These are phyloP conservation scores for Premnoplex brunnescens DNA, from an alignment of 2,797 vertebrate genomes.

Conservation along the genomic window DNA sequence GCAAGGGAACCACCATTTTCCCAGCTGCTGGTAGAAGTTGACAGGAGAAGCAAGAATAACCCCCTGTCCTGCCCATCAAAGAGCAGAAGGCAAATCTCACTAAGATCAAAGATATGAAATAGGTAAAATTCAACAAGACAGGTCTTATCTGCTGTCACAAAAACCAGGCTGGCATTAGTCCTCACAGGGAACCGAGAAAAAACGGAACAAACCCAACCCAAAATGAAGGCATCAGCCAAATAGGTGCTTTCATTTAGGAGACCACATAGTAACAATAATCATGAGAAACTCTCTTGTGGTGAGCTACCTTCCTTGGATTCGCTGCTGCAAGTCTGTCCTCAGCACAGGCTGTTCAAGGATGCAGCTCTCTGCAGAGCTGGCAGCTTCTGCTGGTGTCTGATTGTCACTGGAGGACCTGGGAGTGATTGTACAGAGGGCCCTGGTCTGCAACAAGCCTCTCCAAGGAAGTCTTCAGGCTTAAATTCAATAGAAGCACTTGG, in stretches of 20 bases:
- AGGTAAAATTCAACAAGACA: background rate
- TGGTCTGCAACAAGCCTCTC: background rate
- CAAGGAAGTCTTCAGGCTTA: background rate
- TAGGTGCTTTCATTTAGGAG: background rate
- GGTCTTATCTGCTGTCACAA: background rate
- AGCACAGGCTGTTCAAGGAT: background rate
- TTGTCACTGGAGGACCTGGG: background rate
- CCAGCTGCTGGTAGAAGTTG: background rate
- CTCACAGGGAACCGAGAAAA: background rate
- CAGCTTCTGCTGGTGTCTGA: fast-evolving
- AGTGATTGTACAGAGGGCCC: background rate
- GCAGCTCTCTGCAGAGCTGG: background rate
- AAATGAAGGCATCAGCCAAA: background rate
- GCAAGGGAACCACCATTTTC: background rate
- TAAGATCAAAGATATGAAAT: background rate
- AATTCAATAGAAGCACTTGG: background rate
- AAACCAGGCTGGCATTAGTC: background rate
- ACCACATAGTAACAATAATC: background rate
- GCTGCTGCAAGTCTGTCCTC: background rate
- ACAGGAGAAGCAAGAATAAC: background rate
- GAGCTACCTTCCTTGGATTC: background rate
- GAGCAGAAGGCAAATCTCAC: background rate
- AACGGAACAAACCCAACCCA: fast-evolving
- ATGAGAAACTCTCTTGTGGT: background rate
- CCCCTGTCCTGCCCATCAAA: background rate